These are phyloP conservation scores for Phaethornis superciliosus DNA, from an alignment of 2,113 vertebrate species.

Conservation along the genomic window DNA sequence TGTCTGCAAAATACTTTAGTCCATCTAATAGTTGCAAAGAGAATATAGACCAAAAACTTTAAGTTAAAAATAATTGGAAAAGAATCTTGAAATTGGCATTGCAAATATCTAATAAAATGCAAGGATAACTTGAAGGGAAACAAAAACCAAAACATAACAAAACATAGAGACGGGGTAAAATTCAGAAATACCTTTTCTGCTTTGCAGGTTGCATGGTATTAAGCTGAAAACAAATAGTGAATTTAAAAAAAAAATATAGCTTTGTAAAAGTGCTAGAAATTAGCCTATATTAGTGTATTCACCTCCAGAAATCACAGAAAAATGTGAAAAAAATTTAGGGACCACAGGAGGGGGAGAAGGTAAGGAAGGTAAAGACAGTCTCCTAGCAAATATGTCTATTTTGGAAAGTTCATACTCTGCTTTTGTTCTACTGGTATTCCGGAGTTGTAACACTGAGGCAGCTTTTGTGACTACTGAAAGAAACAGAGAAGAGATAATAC, in stretches of 20 bases:
- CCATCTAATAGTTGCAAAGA: not conserved
- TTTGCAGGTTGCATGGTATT: not conserved
- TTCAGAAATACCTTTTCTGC: not conserved
- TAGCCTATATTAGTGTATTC: not conserved
- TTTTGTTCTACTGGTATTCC: not conserved
- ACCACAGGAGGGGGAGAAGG: accelerated
- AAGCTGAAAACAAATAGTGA: not conserved
- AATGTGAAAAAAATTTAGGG: not conserved
- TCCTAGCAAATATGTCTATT: not conserved
- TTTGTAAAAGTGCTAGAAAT: not conserved
- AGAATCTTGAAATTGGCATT: not conserved
- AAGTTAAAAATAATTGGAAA: not conserved
- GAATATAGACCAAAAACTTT: not conserved
- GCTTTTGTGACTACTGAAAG: not conserved
- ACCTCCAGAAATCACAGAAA: not conserved
- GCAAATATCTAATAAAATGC: not conserved
- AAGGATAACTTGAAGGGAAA: not conserved
- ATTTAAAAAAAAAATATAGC: too few relatives aligned
- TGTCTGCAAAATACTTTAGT: not conserved
- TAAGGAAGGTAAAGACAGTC: not conserved
- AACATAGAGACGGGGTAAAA: not conserved
- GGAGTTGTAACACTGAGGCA: not conserved
- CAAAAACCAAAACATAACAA: not conserved
- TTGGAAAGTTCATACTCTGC: not conserved
- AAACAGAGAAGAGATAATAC: not conserved